Conservation (phyloP, 2,888 invertebrate species). For the Pseudococcus jackbeardsleyi region DNA sequence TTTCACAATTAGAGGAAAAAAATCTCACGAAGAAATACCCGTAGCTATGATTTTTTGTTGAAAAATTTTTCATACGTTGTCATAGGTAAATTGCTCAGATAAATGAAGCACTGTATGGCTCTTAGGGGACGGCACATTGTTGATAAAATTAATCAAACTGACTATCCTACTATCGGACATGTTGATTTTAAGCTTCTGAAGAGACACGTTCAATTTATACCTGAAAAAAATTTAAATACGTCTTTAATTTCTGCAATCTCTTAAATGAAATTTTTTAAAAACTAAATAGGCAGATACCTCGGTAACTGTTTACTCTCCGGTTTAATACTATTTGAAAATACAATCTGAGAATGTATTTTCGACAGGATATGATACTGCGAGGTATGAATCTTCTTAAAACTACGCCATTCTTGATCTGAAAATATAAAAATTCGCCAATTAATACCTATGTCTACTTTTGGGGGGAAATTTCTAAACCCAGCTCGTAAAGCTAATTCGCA, state of each 20-base stretch:
- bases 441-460: background rate
- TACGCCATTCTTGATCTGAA: conserved; percentile 78
- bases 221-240: background rate
- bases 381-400: conserved; percentile 73
- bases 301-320: conserved; percentile 80
- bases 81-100: conserved; percentile 10
- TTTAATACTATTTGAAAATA: conserved; percentile 82
- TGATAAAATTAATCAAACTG: conserved; percentile 77
- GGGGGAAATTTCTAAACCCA: background rate
- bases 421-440: conserved; percentile 65
- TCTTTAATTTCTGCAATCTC: background rate
- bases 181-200: conserved; percentile 81
- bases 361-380: conserved; percentile 77
- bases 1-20: background rate
- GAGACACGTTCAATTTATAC: conserved; percentile 80
- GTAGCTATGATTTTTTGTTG: background rate
- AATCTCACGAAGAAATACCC: background rate
- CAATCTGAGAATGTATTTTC: conserved; percentile 76
- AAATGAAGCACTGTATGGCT: conserved; percentile 63
- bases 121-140: conserved; percentile 71
- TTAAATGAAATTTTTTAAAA: background rate
- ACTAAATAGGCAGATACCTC: conserved; percentile 70
- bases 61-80: background rate
- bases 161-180: conserved; percentile 81
- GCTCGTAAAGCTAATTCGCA: background rate